Evolutionary conservation across 1,140 invertebrate genomes (phyloP), one percentile per base, ranked within the genome.

Genomic region (Neodiprion lecontei): DNA sequence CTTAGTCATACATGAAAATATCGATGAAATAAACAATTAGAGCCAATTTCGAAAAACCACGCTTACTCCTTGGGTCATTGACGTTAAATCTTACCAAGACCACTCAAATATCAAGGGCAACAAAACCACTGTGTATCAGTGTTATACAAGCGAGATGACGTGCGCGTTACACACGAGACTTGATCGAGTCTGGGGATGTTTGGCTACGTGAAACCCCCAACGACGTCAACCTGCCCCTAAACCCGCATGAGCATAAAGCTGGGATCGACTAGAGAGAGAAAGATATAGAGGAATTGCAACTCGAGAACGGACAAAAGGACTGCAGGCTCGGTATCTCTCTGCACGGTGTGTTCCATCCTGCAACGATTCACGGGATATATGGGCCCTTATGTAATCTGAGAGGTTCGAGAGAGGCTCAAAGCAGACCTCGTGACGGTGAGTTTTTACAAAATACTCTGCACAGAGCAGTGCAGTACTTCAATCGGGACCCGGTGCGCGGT

Each of bases 391-490:
- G 53, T 61, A 61, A 61, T 61, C 53, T 61, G 53, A 61, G 53
- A 61, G 53, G 28, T 17, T 40, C 11, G 9, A 61, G 53, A 61
- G 53, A 17, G 11, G 53, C n/a, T 12, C 53, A 17, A 40, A 61
- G 53, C n/a, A 61, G 11, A 61, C 53, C 53, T 61, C 53, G 53
- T 61, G n/a, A 61, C 53, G 53, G 11, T 61, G 53, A 17, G 53
- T 14, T 61, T 61, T 61, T 61, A 61, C 53, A 61, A 61, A 61
- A 61, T 61, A 61, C 53, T 61, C 53, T 61, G 53, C n/a, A 61
- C 53, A 61, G n/a, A 61, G 53, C 9, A 61, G 3, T 14, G 17
- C 17, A 12, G 11, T 61, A 61, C 53, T 61, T 61, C 53, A 61
- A 5, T 61, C 53, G 53, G 53, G 28, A 3, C 53, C 11, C n/a